Evolutionary conservation across 92 coral and sea anemone species (phyloP).

Genomic region (Actinernus sp.): DNA sequence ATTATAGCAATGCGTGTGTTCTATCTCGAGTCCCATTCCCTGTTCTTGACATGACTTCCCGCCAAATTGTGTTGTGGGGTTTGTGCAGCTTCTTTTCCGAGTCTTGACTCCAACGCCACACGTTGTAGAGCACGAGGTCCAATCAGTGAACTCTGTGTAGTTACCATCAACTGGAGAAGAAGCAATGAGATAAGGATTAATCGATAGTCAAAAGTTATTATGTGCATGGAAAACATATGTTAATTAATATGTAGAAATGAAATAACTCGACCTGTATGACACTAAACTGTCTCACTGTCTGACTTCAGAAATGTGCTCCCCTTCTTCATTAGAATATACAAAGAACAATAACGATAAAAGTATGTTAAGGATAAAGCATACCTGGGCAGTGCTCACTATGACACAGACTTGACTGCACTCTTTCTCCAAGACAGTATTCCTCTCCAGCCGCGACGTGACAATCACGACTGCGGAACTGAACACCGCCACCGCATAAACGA

Average conservation of each 20-base stretch:
- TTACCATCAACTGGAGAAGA: conserved; percentile 84
- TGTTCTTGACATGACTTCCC: conserved; percentile 94
- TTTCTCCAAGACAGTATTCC: conserved; percentile 84
- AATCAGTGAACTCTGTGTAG: conserved; percentile 85
- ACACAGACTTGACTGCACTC: conserved; percentile 81
- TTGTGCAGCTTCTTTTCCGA: conserved; percentile 89
- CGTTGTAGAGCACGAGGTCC: conserved; percentile 95
- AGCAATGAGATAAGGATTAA: too few species aligned
- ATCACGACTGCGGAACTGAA: conserved; percentile 84
- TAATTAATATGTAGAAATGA: too few species aligned
- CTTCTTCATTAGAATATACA: too few species aligned
- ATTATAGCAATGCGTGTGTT: conserved; percentile 84
- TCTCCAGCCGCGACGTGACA: conserved; percentile 70
- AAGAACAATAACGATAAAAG: too few species aligned
- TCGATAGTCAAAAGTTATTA: too few species aligned
- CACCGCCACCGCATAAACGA: conserved; percentile 89
- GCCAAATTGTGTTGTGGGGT: conserved; percentile 80
- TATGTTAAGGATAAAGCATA: too few species aligned
- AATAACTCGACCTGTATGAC: too few species aligned
- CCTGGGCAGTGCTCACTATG: conserved; percentile 94
- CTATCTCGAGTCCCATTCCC: conserved; percentile 89
- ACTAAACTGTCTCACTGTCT: too few species aligned
- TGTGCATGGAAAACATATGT: too few species aligned
- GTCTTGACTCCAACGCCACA: conserved; percentile 93
- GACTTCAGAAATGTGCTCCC: too few species aligned